These are phyloP conservation scores for Drosophila kanekoi DNA, from an alignment of 2,888 invertebrate genomes.

Conservation along the genomic window DNA sequence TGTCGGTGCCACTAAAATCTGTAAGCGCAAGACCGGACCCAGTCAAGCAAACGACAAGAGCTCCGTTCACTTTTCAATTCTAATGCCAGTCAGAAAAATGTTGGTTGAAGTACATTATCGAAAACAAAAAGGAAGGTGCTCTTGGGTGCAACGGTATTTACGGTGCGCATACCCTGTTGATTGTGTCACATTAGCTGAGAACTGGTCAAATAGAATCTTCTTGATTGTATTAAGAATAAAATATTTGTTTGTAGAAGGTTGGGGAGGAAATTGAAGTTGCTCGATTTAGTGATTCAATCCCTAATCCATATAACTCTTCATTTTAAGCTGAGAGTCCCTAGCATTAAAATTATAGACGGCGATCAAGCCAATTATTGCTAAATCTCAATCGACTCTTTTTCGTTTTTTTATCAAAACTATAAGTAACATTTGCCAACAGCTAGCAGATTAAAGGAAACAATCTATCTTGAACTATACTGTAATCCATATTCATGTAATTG, in stretches of 20 bases:
- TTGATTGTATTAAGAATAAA: too few species aligned
- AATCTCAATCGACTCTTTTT: too few species aligned
- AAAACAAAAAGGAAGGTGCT: not conserved
- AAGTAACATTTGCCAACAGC: too few species aligned
- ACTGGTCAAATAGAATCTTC: not conserved
- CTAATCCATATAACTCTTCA: too few species aligned
- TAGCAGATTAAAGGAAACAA: not conserved
- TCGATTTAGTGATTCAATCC: too few species aligned
- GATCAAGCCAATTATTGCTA: too few species aligned
- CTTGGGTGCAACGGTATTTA: not conserved
- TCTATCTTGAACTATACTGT: not conserved
- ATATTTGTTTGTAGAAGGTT: too few species aligned
- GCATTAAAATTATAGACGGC: too few species aligned
- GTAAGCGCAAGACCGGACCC: slow-evolving; percentile 31
- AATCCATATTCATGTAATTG: slow-evolving; percentile 26
- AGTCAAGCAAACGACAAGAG: slow-evolving; percentile 22
- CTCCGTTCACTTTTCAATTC: slow-evolving; percentile 70
- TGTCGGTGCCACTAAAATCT: slow-evolving; percentile 21
- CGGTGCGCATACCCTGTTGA: slow-evolving; percentile 4
- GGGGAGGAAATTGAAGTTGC: too few species aligned
- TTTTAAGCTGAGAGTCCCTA: too few species aligned
- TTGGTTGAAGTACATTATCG: slow-evolving; percentile 7
- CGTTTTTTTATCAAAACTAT: too few species aligned
- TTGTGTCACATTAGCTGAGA: not conserved
- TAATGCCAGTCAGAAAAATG: slow-evolving; percentile 48